Evolutionary conservation across 1,140 invertebrate genomes (phyloP).

Genomic region (Harlomillsia oculata): DNA sequence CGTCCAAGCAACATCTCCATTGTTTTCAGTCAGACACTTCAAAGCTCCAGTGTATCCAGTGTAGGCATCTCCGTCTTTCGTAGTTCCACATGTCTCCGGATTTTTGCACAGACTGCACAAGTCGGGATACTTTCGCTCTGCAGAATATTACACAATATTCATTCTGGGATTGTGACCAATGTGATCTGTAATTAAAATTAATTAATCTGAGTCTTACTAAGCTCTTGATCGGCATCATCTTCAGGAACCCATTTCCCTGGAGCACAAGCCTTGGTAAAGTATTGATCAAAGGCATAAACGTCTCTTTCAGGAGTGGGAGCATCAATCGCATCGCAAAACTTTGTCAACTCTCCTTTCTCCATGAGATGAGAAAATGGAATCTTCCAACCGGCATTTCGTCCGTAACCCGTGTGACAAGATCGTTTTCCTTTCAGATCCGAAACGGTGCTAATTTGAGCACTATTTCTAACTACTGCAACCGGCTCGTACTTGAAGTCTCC

Average conservation of each 20-base stretch:
- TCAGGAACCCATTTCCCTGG: constrained; percentile 68
- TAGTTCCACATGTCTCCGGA: constrained; percentile 62
- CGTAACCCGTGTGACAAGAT: constrained; percentile 68
- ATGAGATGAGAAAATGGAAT: constrained; percentile 57
- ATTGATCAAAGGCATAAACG: constrained; percentile 55
- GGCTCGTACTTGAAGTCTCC: constrained; percentile 64
- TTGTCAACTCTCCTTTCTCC: constrained; percentile 53
- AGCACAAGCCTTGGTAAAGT: constrained; percentile 64
- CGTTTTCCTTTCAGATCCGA: constrained; percentile 57
- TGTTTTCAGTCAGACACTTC: constrained; percentile 62
- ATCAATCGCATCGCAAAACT: constrained; percentile 53
- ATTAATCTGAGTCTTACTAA: constrained; percentile 51
- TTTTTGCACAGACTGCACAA: constrained; percentile 63
- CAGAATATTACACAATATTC: constrained; percentile 23
- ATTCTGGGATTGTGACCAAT: not conserved
- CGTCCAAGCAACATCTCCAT: constrained; percentile 72
- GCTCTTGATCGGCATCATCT: constrained; percentile 50
- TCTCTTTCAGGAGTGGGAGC: constrained; percentile 61
- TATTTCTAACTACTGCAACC: constrained; percentile 62
- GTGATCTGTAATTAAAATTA: not conserved
- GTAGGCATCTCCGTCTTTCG: constrained; percentile 65
- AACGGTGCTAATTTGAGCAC: constrained; percentile 51
- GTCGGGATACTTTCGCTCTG: constrained; percentile 59
- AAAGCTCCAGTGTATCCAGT: constrained; percentile 75
- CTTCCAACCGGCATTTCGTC: constrained; percentile 54